Evolutionary conservation across 2,113 vertebrate species (phyloP).

Genomic region (Hippocampus abdominalis): DNA sequence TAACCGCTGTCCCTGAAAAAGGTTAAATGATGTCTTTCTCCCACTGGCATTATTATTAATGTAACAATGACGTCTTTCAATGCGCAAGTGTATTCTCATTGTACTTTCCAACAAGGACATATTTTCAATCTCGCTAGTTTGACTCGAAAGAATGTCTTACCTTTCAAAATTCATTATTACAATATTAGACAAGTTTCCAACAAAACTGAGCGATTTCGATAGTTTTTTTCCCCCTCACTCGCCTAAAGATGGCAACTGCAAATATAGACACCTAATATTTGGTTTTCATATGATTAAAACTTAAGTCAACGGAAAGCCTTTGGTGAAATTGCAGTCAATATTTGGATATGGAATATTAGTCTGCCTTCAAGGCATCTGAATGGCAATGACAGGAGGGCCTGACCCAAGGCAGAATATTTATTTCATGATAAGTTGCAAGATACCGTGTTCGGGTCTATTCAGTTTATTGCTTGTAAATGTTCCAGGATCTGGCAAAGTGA

Average conservation of each 20-base stretch:
- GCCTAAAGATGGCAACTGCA: neutral
- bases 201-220: neutral
- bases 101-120: too few relatives aligned
- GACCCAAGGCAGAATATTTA: neutral
- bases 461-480: neutral
- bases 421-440: neutral
- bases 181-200: neutral
- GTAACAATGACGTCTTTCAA: too few relatives aligned
- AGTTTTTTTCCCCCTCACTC: neutral
- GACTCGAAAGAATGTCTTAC: too few relatives aligned
- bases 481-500: neutral
- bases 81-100: too few relatives aligned
- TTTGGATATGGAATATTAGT: neutral
- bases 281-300: neutral
- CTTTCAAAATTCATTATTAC: neutral
- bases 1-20: neutral
- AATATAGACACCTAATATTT: conserved; percentile 1
- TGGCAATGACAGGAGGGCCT: neutral
- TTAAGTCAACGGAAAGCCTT: neutral
- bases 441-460: neutral
- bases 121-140: too few relatives aligned
- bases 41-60: too few relatives aligned
- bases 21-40: neutral
- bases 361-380: neutral
- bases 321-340: neutral